Percentiles rank a stretch among this genome's conserved stretches.
phyloP scores from a whole-genome alignment of 2,113 vertebrate genomes.

The Gallinago media region DNA sequence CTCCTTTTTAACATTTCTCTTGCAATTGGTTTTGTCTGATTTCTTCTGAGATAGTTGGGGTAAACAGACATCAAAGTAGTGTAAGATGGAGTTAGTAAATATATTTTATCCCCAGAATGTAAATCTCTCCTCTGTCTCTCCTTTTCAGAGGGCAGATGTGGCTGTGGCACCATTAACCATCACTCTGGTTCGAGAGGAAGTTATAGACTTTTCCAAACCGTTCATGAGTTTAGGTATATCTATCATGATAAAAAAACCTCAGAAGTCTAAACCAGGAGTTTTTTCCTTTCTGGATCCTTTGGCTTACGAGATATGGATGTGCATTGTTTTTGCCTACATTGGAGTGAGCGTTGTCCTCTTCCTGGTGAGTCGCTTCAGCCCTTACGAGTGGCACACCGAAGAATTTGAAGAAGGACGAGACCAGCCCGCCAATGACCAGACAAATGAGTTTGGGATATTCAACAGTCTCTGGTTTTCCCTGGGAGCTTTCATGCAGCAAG shows the following conservation, averaged over 20 bases:
- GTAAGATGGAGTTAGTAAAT: not conserved
- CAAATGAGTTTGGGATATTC: conserved; percentile 99
- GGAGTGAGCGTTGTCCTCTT: conserved; percentile 98
- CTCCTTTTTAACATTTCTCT: conserved; percentile 2
- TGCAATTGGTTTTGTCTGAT: not conserved
- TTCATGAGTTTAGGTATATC: conserved; percentile 99
- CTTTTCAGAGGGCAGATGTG: conserved; percentile 92
- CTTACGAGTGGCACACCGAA: conserved; percentile 97
- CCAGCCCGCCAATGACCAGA: conserved; percentile 84
- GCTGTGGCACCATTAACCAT: conserved; percentile 97
- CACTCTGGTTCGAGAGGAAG: conserved; percentile 96
- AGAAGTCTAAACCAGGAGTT: conserved; percentile 97
- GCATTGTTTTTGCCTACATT: conserved; percentile 99
- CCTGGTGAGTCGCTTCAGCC: conserved; percentile 98
- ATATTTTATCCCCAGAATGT: not conserved
- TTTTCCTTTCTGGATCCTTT: conserved; percentile 98
- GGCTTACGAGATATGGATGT: conserved; percentile 99
- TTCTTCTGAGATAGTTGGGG: not conserved
- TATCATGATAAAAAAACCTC: conserved; percentile 99
- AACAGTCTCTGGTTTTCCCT: conserved; percentile 99
- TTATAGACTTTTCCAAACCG: conserved; percentile 99
- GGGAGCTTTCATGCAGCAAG: conserved; percentile 99
- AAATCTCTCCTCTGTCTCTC: not conserved
- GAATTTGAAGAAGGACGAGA: conserved; percentile 92
- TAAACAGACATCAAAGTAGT: not conserved